A percentile compares a stretch with the other conserved stretches of the same genome.
These are phyloP conservation scores for Neosilurus hyrtlii DNA, from an alignment of 2,797 vertebrate species.

Conservation along the genomic window DNA sequence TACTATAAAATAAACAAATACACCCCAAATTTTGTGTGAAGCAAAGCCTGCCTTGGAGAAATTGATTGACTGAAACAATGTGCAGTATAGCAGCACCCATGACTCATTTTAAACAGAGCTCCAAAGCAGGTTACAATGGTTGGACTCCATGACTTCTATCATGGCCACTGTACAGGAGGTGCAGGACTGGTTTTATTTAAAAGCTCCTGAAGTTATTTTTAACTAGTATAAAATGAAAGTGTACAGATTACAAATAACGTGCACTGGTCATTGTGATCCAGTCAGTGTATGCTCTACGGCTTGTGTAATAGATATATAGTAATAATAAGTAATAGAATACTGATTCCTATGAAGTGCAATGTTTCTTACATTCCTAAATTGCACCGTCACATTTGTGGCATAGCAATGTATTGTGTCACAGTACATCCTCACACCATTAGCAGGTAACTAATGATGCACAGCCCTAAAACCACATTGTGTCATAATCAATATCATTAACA, in stretches of 20 bases:
- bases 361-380: neutral
- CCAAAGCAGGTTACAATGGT: neutral
- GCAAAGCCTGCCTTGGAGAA: no score
- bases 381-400: neutral
- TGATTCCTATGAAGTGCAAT: neutral
- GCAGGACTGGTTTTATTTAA: neutral
- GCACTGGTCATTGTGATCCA: neutral
- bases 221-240: neutral
- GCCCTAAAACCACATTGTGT: neutral
- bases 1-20: neutral
- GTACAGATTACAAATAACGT: no score
- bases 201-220: neutral
- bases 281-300: neutral
- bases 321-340: neutral
- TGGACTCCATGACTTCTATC: no score
- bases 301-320: neutral
- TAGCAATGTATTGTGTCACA: neutral
- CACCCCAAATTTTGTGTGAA: neutral
- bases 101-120: neutral
- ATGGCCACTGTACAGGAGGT: no score
- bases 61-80: no score
- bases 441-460: neutral
- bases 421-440: neutral
- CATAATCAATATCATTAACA: neutral
- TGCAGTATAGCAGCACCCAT: neutral